A percentile compares a stretch with the other conserved stretches of the same genome.
These are phyloP conservation scores for Tiliqua scincoides DNA, from an alignment of 2,113 vertebrate genomes.

Conservation along the genomic window DNA sequence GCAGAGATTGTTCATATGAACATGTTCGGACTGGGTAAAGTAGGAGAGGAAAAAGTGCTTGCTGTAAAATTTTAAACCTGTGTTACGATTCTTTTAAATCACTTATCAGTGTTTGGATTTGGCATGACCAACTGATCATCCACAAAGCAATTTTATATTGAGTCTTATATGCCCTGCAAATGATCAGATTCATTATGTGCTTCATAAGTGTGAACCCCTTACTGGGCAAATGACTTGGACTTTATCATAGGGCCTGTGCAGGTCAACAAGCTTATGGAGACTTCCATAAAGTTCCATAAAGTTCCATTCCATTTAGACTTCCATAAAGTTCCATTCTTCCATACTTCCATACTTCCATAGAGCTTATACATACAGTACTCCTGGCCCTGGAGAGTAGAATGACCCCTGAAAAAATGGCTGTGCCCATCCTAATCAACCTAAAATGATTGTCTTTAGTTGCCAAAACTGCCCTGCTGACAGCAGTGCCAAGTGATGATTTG, in stretches of 20 bases:
- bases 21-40: background rate
- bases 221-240: background rate
- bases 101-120: background rate
- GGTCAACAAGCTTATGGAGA: too few relatives aligned
- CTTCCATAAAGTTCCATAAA: too few relatives aligned
- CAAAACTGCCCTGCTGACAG: conserved; percentile 29
- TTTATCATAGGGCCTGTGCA: background rate
- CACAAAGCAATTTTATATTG: background rate
- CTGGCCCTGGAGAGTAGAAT: background rate
- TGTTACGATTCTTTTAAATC: background rate
- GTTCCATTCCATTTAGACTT: too few relatives aligned
- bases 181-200: background rate
- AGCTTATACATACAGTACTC: background rate
- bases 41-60: background rate
- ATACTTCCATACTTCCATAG: background rate
- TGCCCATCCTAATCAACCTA: background rate
- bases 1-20: background rate
- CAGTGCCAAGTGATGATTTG: background rate
- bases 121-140: background rate
- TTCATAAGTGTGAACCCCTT: background rate
- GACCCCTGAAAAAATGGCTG: background rate
- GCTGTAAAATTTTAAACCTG: background rate
- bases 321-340: too few relatives aligned
- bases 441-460: background rate
- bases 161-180: background rate